Base-by-base conservation (phyloP, 92 coral and sea anemone species). In the Porites evermanni region DNA sequence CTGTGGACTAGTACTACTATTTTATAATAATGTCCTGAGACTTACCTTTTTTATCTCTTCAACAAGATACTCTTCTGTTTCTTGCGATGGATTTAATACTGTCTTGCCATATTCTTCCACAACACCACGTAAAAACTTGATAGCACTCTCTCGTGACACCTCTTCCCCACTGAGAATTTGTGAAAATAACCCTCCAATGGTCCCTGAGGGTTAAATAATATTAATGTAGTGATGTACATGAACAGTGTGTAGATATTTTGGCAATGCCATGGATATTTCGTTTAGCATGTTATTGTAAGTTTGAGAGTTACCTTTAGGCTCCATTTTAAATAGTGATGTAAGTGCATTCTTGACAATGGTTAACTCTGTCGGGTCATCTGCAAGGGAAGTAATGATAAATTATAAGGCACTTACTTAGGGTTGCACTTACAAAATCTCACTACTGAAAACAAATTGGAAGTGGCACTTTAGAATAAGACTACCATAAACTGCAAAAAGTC, bases 141-240 rank as follows among this genome's bases (percentile, higher is more conserved):
- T 95, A 21, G 99, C 99, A 73, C 94, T 95, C 64, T 97, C 99
- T 66, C 99, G 89, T 5, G 95, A 92, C 6, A 88, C 95, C 74
- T 97, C 99, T 65, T 97, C 99, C 59, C 99, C 99, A 69, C 94
- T 89, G 16, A 95, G 78, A 58, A 97, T 95, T 79, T 95, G 99
- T 52, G 99, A 97, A 79, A 97, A 97, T 24, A 97, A 81, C 14
- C 99, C 99, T 17, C 98, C 94, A 75, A 97, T 90, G 0, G 99
- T 93, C 47, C 95, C 99, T 96, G 79, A 16, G 76, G 19, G 61
- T 44, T 18, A 56, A 56, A 10, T 0, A 12, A 56, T 0, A 38
- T 38, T 56, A 56, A 56, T 56, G 61, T 56, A 2, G 16, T 56
- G 3, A 56, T 56, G 0, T 0, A 56, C 61, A 56, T 5, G 7